Evolutionary conservation across 2,797 vertebrate genomes (phyloP).

Genomic region (Anguilla anguilla): DNA sequence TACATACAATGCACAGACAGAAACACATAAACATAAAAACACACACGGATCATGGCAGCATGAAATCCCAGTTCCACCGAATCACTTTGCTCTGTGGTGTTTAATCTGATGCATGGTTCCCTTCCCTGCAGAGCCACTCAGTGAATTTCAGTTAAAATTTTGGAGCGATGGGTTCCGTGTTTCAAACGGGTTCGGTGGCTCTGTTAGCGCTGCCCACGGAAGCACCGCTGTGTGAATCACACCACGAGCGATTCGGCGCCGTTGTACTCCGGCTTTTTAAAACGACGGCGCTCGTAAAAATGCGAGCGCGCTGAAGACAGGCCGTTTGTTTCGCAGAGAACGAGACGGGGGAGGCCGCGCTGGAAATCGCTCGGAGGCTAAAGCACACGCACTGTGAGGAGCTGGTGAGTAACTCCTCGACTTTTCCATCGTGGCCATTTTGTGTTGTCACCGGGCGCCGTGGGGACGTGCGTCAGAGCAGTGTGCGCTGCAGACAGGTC

Average conservation of each 20-base stretch:
- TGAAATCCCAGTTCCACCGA: neutral
- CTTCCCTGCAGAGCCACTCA: neutral
- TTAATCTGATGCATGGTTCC: neutral
- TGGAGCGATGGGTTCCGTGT: neutral
- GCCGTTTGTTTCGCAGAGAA: slow-evolving; percentile 68
- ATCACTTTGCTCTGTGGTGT: neutral
- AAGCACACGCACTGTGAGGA: slow-evolving; percentile 77
- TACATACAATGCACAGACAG: too few relatives aligned
- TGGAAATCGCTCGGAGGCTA: slow-evolving; percentile 76
- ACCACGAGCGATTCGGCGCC: neutral
- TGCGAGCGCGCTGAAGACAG: neutral
- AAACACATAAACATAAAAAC: neutral
- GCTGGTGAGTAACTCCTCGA: slow-evolving; percentile 68
- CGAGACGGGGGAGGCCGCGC: slow-evolving; percentile 70
- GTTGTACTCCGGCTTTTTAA: neutral
- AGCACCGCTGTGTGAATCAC: neutral
- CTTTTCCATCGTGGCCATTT: neutral
- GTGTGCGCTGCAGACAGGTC: neutral
- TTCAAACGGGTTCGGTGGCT: neutral
- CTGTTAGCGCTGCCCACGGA: neutral
- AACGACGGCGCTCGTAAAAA: neutral
- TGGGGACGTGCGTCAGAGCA: too few relatives aligned
- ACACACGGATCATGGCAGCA: neutral
- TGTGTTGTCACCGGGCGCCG: neutral
- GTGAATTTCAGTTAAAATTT: neutral